Evolutionary conservation across 2,888 invertebrate species (phyloP), one percentile per base, ranked within the genome.

Genomic region (Synergus laeviventris): DNA sequence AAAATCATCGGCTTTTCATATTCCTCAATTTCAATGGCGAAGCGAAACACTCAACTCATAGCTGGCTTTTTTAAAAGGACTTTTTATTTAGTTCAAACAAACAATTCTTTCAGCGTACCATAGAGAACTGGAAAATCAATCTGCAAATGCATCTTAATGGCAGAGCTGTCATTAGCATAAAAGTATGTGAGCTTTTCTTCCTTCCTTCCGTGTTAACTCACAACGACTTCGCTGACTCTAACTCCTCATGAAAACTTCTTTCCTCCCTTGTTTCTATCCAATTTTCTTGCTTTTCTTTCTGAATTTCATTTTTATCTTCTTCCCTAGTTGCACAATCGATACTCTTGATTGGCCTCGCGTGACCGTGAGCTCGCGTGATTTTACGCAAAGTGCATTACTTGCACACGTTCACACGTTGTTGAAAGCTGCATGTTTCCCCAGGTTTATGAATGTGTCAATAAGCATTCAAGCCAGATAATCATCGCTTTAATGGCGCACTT

Each of bases 301-400:
- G 16, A 3, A 45, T 16, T 45, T 8, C 16, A 21, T 42, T 45
- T 24, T 16, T 42, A 66, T 42, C 21, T 66, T 42, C 11, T n/a
- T 14, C 24, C 42, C 14, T 24, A 45, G 24, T 66, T 45, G 24
- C 24, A 66, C 16, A 66, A 45, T 66, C 66, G 66, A 66, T 66
- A 45, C 42, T 66, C 24, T 18, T 31, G 45, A 66, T 66, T 66
- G 66, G 45, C 24, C 42, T 66, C 45, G 66, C 66, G 66, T 66
- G 66, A 66, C 66, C 24, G 45, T 66, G 45, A 66, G 45, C 42
- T 66, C 45, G 66, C 66, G 66, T 66, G 66, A 66, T 66, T 66
- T 66, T 66, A 45, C 42, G 45, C 66, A 66, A 66, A 66, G 66
- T 66, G 24, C 42, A 66, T 16, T 66, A 31, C 64, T 64, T 21